Evolutionary conservation across 2,888 invertebrate species (phyloP).

Genomic region (Cephus runcator): DNA sequence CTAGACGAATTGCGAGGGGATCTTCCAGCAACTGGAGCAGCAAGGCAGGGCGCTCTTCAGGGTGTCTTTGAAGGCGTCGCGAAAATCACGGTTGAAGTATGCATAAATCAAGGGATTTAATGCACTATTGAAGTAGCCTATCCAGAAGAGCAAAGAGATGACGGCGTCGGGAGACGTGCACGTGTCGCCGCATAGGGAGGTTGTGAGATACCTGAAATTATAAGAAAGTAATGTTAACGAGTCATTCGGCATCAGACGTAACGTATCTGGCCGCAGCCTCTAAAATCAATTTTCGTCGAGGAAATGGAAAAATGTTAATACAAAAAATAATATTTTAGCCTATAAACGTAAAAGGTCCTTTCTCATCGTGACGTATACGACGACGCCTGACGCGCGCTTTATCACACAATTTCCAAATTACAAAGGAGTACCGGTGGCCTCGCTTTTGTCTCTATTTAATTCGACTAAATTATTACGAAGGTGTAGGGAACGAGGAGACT

Average conservation of each 20-base stretch:
- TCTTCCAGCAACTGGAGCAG: conserved; percentile 81
- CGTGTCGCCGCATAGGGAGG: conserved; percentile 81
- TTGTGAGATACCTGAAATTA: conserved; percentile 81
- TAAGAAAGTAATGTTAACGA: conserved; percentile 13
- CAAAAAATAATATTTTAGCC: neutral
- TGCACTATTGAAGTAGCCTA: conserved; percentile 96
- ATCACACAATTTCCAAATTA: neutral
- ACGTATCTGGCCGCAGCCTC: neutral
- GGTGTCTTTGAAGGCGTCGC: conserved; percentile 95
- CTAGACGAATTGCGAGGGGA: conserved; percentile 73
- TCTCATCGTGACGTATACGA: neutral
- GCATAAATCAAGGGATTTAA: conserved; percentile 96
- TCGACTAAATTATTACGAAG: neutral
- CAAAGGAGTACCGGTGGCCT: neutral
- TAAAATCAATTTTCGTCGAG: too few species aligned
- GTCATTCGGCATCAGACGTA: neutral
- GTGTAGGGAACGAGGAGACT: neutral
- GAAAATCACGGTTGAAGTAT: conserved; percentile 95
- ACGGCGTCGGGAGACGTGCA: conserved; percentile 77
- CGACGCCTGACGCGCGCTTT: neutral
- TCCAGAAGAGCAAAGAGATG: conserved; percentile 85
- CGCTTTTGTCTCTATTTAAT: neutral
- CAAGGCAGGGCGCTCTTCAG: conserved; percentile 87
- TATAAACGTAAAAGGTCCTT: neutral
- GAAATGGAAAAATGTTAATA: neutral